Evolutionary conservation across 2,113 vertebrate genomes (phyloP).

Genomic region (Pomatostomus ruficeps): DNA sequence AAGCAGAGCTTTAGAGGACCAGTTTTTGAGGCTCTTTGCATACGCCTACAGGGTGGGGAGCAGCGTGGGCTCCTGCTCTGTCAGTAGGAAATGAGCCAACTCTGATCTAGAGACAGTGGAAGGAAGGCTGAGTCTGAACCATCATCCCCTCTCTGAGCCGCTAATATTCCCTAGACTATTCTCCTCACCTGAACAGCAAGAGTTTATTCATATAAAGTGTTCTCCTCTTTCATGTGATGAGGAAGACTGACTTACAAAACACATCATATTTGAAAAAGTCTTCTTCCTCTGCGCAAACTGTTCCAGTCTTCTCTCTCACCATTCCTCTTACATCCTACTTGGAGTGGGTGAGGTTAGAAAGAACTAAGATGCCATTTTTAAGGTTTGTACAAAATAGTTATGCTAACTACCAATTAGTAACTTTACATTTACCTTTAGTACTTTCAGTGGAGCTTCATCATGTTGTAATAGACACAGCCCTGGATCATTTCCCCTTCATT

Average conservation of each 20-base stretch:
- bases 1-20: not conserved
- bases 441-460: not conserved
- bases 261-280: not conserved
- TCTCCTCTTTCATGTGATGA: not conserved
- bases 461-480: not conserved
- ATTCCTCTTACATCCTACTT: not conserved
- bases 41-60: fast-evolving
- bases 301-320: not conserved
- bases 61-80: not conserved
- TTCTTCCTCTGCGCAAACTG: not conserved
- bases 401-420: not conserved
- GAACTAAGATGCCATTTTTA: not conserved
- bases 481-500: not conserved
- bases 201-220: not conserved
- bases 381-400: not conserved
- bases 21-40: not conserved
- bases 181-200: not conserved
- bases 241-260: not conserved
- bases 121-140: not conserved
- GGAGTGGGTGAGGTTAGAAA: not conserved
- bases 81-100: not conserved
- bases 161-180: not conserved
- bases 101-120: not conserved
- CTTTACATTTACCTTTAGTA: not conserved
- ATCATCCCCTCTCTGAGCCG: not conserved